Conservation (phyloP, 2,113 vertebrate species). For the Sylvilagus bachmani region DNA sequence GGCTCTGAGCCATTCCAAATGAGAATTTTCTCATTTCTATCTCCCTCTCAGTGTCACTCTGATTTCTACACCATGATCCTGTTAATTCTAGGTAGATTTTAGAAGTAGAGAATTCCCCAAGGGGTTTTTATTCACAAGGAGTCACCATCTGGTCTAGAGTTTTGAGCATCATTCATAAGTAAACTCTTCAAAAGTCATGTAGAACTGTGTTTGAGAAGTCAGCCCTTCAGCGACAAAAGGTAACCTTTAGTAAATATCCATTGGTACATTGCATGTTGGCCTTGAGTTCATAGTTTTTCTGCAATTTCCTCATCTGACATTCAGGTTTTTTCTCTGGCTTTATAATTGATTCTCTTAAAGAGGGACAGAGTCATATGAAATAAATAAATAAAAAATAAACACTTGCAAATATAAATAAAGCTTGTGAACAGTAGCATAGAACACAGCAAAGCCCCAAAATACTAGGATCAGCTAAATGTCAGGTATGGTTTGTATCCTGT, state of each 20-base stretch:
- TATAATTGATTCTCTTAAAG: not conserved
- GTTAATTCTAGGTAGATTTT: slow-evolving; percentile 10
- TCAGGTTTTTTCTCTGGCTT: slow-evolving; percentile 12
- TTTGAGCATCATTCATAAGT: slow-evolving; percentile 45
- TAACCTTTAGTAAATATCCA: not conserved
- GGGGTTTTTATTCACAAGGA: not conserved
- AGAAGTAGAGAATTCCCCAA: not conserved
- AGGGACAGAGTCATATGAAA: not conserved
- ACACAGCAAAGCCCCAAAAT: not conserved
- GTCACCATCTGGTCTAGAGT: not conserved
- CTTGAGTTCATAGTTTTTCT: not conserved
- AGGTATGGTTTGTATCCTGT: not conserved
- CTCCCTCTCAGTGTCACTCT: not conserved
- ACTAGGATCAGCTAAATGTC: not conserved
- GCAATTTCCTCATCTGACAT: not conserved
- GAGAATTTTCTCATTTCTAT: not conserved
- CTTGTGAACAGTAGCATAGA: not conserved
- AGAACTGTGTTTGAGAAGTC: slow-evolving; percentile 18
- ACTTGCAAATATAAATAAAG: no score
- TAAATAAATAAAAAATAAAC: not conserved
- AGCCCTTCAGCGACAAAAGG: not conserved
- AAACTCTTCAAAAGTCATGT: slow-evolving; percentile 52
- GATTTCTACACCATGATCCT: not conserved
- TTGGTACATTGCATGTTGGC: fast-evolving
- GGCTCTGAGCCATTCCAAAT: not conserved